Percentiles rank a stretch among this genome's conserved stretches.
Conservation (phyloP, 2,888 invertebrate species). For the Chymomyza fuscimana region DNA sequence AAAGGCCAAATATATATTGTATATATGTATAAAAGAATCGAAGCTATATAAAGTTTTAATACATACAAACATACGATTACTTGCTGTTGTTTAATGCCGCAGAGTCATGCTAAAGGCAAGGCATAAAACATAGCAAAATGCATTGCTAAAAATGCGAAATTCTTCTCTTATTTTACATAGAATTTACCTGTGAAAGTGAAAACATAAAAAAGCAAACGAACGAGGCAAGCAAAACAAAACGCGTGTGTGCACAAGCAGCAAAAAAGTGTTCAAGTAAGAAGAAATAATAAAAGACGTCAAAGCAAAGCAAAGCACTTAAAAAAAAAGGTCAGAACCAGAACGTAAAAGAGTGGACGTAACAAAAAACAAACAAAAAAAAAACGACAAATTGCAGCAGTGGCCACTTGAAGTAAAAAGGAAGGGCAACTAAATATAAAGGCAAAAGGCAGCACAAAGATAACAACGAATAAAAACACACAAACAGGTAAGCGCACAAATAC, state of each 20-base stretch:
- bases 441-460: constrained; percentile 31
- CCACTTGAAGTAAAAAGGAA: constrained; percentile 38
- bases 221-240: constrained; percentile 68
- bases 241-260: constrained; percentile 58
- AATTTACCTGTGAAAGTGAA: constrained; percentile 73
- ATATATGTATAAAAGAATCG: neutral
- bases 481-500: constrained; percentile 50
- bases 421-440: constrained; percentile 34
- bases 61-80: neutral
- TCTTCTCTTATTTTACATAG: constrained; percentile 38
- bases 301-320: constrained; percentile 21
- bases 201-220: constrained; percentile 57
- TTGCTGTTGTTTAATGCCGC: neutral
- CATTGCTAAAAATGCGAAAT: constrained; percentile 13
- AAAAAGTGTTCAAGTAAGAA: constrained; percentile 8
- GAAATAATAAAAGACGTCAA: constrained; percentile 3
- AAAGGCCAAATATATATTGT: constrained; percentile 26
- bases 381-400: constrained; percentile 18
- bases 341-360: neutral
- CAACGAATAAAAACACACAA: constrained; percentile 28
- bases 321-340: constrained; percentile 8
- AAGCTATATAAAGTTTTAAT: constrained; percentile 13
- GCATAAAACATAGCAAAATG: constrained; percentile 10
- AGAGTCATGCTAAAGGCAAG: neutral
- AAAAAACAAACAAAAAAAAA: constrained; percentile 24